Conservation (phyloP, 2,888 invertebrate species). For the Philereme transversata region DNA sequence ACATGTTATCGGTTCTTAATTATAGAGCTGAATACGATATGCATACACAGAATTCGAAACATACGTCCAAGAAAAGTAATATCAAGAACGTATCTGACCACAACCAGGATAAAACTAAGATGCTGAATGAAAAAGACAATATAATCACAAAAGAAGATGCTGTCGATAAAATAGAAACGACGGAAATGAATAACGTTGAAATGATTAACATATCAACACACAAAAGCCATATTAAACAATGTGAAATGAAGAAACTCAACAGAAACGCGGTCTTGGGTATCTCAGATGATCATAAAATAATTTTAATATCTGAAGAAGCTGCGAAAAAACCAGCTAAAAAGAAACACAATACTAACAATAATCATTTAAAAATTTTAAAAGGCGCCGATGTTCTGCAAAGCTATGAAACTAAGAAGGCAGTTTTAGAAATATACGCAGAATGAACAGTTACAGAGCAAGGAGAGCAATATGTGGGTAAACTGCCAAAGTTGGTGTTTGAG, state of each 20-base stretch:
- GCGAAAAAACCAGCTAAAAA: slow-evolving; percentile 5
- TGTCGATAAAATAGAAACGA: slow-evolving; percentile 11
- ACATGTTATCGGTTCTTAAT: slow-evolving; percentile 32
- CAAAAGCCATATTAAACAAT: slow-evolving; percentile 6
- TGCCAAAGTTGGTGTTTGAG: slow-evolving; percentile 64
- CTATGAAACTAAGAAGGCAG: slow-evolving; percentile 70
- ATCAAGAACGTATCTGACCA: slow-evolving; percentile 38
- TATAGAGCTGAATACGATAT: slow-evolving; percentile 47
- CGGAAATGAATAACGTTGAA: slow-evolving; percentile 27
- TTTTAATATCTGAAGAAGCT: slow-evolving; percentile 33
- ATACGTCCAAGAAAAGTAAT: slow-evolving; percentile 37
- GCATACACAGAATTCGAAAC: slow-evolving; percentile 54
- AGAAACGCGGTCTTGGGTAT: slow-evolving; percentile 44
- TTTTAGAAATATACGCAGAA: slow-evolving; percentile 68
- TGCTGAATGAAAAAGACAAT: slow-evolving; percentile 14
- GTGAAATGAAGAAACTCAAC: slow-evolving; percentile 30
- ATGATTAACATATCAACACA: slow-evolving; percentile 11
- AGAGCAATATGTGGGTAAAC: slow-evolving; percentile 57
- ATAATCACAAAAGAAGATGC: slow-evolving; percentile 6
- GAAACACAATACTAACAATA: slow-evolving; percentile 18
- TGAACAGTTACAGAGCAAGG: slow-evolving; percentile 48
- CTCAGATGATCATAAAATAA: slow-evolving; percentile 49
- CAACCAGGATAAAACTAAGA: slow-evolving; percentile 28
- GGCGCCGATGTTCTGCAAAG: slow-evolving; percentile 62
- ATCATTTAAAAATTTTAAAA: slow-evolving; percentile 21